Conservation (phyloP, 2,888 invertebrate species). For the Ptycholaimellus sp. region DNA sequence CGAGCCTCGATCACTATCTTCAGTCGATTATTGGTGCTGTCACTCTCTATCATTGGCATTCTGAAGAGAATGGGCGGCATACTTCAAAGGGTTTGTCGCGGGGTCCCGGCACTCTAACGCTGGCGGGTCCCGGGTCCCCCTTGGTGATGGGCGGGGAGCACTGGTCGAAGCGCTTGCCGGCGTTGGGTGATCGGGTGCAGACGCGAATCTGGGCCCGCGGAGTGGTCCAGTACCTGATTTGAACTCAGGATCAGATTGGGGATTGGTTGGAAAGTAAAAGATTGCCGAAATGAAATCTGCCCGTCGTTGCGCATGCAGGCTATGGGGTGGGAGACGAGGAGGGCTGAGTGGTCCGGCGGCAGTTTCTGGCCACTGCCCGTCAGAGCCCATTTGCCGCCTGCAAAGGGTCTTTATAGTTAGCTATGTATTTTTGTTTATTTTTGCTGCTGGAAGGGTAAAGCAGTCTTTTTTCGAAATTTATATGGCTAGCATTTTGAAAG, state of each 20-base stretch:
- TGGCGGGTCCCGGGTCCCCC: slow-evolving; percentile 13
- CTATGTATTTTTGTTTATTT: too few species aligned
- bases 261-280: too few species aligned
- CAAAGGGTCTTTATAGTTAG: neutral
- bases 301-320: slow-evolving; percentile 18
- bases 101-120: slow-evolving; percentile 15
- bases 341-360: slow-evolving; percentile 11
- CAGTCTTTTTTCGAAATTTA: too few species aligned
- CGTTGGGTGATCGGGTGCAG: slow-evolving; percentile 12
- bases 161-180: slow-evolving; percentile 13
- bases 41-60: neutral
- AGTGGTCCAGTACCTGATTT: slow-evolving; percentile 13
- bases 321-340: slow-evolving; percentile 16
- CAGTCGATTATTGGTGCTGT: neutral
- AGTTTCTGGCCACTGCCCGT: slow-evolving; percentile 12
- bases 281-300: slow-evolving; percentile 10
- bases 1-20: slow-evolving; percentile 18
- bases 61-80: neutral
- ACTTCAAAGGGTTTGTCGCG: slow-evolving; percentile 15
- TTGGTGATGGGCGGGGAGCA: slow-evolving; percentile 13
- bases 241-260: too few species aligned
- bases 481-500: too few species aligned
- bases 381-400: slow-evolving; percentile 14
- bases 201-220: slow-evolving; percentile 15
- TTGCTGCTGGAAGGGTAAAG: too few species aligned